These are phyloP conservation scores for Hippocampus abdominalis DNA, from an alignment of 2,113 vertebrate species.

Conservation along the genomic window DNA sequence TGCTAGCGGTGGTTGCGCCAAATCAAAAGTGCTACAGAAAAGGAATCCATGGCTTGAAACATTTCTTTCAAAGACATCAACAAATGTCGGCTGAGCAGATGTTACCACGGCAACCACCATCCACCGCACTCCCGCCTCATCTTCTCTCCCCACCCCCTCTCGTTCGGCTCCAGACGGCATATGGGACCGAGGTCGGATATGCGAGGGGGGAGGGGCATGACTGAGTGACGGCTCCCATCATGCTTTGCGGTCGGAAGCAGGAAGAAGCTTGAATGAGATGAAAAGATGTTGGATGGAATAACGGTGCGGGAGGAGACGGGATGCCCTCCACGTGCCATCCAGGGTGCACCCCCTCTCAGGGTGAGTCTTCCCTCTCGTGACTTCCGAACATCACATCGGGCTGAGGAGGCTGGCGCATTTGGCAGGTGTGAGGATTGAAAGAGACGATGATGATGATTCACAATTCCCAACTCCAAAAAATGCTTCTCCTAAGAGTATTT, in stretches of 20 bases:
- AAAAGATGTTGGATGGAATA: slow-evolving; percentile 32
- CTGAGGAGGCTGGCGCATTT: slow-evolving; percentile 14
- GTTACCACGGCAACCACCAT: slow-evolving; percentile 46
- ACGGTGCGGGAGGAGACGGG: slow-evolving; percentile 12
- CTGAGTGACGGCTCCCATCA: slow-evolving; percentile 47
- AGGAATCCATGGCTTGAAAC: no score
- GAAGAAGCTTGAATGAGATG: slow-evolving; percentile 36
- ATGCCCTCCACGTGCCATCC: slow-evolving; percentile 35
- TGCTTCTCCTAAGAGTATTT: no score
- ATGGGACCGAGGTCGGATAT: background rate
- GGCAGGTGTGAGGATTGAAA: slow-evolving; percentile 51
- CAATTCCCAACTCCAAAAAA: no score
- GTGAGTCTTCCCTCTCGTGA: slow-evolving; percentile 44
- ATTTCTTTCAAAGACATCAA: no score
- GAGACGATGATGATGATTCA: slow-evolving; percentile 10
- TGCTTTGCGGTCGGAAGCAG: slow-evolving; percentile 62
- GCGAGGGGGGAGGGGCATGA: background rate
- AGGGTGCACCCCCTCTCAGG: slow-evolving; percentile 27
- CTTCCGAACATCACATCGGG: background rate
- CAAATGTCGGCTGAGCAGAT: background rate
- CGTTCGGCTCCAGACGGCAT: slow-evolving; percentile 5
- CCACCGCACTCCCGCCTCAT: slow-evolving; percentile 9
- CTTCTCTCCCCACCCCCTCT: slow-evolving; percentile 19
- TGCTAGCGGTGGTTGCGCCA: no score
- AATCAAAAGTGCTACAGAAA: no score